A percentile compares a stretch with the other conserved stretches of the same genome.
These are phyloP conservation scores for Dicrurus megarhynchus DNA, from an alignment of 2,113 vertebrate species.

Conservation along the genomic window DNA sequence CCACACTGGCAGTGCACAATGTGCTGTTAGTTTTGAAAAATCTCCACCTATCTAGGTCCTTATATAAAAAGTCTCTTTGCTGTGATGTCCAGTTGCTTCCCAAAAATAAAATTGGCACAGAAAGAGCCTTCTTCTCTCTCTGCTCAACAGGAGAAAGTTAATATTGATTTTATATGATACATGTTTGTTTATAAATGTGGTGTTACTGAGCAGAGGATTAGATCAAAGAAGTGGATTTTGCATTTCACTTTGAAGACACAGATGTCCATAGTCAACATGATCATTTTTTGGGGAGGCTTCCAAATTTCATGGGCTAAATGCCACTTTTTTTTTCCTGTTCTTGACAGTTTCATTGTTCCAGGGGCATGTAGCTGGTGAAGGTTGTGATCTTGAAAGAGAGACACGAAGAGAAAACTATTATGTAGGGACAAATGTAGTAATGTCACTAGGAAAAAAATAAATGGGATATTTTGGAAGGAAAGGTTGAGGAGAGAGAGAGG, in stretches of 20 bases:
- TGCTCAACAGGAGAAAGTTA: neutral
- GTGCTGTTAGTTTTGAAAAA: neutral
- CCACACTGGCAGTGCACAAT: neutral
- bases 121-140: neutral
- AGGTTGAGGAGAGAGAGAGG: neutral
- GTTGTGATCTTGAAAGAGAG: neutral
- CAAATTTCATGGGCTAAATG: neutral
- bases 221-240: slow-evolving; percentile 28
- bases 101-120: neutral
- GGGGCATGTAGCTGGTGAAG: neutral
- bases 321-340: neutral
- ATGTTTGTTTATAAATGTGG: slow-evolving; percentile 29
- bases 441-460: neutral
- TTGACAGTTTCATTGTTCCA: neutral
- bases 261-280: neutral
- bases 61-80: neutral
- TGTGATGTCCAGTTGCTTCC: neutral
- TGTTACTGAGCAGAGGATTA: neutral
- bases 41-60: neutral
- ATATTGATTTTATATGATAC: neutral
- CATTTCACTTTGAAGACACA: slow-evolving; percentile 3
- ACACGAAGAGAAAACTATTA: neutral
- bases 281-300: neutral
- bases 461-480: neutral
- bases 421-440: neutral